Evolutionary conservation across 1,140 invertebrate genomes (phyloP).

Genomic region (Drosophila paulistorum): DNA sequence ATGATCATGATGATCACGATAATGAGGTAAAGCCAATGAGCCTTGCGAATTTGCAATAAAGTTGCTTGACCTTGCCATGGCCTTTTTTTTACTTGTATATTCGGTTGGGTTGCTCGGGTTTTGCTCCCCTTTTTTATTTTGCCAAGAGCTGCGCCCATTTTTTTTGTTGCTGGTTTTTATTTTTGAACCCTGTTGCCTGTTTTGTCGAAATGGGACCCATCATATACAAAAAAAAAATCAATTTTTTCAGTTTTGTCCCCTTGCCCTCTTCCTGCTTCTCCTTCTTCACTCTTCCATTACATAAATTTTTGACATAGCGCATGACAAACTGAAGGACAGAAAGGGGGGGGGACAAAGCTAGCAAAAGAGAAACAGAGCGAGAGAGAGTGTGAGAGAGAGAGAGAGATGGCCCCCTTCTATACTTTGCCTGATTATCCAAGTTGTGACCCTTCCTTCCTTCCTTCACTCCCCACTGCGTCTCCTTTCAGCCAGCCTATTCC

Average conservation of each 20-base stretch:
- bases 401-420: constrained; percentile 29
- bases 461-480: too few relatives aligned
- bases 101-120: background rate
- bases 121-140: background rate
- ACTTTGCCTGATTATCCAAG: constrained; percentile 8
- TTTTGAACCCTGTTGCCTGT: constrained; percentile 12
- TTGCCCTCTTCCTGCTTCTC: background rate
- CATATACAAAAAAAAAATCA: background rate
- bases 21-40: constrained; percentile 4
- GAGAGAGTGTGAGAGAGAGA: background rate
- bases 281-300: background rate
- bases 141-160: background rate
- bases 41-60: constrained; percentile 11
- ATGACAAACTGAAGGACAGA: constrained; percentile 5
- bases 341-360: background rate
- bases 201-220: background rate
- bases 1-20: background rate
- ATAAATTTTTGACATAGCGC: constrained; percentile 9
- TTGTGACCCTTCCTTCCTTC: background rate
- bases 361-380: background rate
- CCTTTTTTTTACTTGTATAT: background rate
- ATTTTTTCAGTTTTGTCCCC: constrained; percentile 5
- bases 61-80: constrained; percentile 10
- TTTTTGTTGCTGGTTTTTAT: constrained; percentile 1
- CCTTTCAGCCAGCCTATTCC: background rate